Evolutionary conservation across 2,888 invertebrate species (phyloP).

Genomic region (Chymomyza fuscimana): DNA sequence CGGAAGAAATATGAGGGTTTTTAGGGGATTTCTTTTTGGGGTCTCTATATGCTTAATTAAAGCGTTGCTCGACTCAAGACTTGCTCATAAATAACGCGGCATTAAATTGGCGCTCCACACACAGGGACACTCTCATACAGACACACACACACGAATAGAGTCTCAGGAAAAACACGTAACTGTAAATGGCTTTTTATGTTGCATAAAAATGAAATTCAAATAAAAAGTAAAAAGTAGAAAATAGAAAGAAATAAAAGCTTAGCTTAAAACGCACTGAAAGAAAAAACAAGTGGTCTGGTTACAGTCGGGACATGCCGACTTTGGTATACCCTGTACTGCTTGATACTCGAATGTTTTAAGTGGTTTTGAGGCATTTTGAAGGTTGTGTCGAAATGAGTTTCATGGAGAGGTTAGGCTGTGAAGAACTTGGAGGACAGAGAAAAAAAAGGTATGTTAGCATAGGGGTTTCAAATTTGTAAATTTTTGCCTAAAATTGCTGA

Average conservation of each 20-base stretch:
- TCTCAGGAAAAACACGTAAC: conserved; percentile 29
- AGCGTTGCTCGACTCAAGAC: conserved; percentile 69
- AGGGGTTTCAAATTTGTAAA: too few species aligned
- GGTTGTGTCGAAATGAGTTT: too few species aligned
- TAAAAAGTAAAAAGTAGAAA: conserved; percentile 69
- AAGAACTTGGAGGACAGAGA: too few species aligned
- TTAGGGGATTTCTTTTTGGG: conserved; percentile 59
- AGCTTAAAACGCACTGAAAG: neutral
- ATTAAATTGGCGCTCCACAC: conserved; percentile 57
- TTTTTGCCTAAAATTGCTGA: too few species aligned
- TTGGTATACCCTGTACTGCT: neutral
- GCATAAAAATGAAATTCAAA: conserved; percentile 72
- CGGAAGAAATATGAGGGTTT: conserved; percentile 72
- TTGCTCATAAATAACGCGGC: conserved; percentile 71
- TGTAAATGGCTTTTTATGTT: conserved; percentile 72
- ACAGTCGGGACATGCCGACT: conserved; percentile 41
- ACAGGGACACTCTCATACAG: conserved; percentile 18
- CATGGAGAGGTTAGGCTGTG: too few species aligned
- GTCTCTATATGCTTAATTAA: conserved; percentile 74
- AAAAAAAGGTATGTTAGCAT: too few species aligned
- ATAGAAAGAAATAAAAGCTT: conserved; percentile 43
- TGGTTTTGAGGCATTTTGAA: too few species aligned
- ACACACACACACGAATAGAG: conserved; percentile 33
- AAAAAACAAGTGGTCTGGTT: conserved; percentile 23
- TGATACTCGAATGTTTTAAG: too few species aligned